Conservation (phyloP, 2,113 vertebrate species). For the Corynorhinus townsendii region DNA sequence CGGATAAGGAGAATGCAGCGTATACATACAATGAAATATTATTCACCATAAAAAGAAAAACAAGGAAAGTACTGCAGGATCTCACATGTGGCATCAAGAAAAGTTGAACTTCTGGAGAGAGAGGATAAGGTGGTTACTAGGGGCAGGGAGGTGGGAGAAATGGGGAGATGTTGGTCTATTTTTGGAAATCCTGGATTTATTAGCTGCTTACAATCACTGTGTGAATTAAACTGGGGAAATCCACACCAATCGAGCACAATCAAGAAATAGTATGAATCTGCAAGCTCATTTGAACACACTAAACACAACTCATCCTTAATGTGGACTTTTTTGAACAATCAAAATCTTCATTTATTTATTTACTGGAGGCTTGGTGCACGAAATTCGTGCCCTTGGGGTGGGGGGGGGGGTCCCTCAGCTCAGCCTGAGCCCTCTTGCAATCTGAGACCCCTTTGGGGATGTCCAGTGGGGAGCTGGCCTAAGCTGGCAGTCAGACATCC, state of each 20-base stretch:
- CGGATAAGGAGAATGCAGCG: too few relatives aligned
- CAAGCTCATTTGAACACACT: background rate
- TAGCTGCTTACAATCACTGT: background rate
- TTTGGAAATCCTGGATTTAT: background rate
- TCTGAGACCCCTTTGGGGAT: too few relatives aligned
- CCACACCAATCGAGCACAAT: rapidly evolving
- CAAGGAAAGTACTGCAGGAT: rapidly evolving
- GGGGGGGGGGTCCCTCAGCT: too few relatives aligned
- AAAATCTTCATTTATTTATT: background rate
- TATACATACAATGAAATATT: rapidly evolving
- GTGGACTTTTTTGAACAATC: background rate
- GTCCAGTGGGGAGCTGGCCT: too few relatives aligned
- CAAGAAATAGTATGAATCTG: rapidly evolving
- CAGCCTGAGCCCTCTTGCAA: too few relatives aligned
- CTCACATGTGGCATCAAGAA: background rate
- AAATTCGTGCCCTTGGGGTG: too few relatives aligned
- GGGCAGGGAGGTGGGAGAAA: background rate
- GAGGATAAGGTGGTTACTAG: background rate
- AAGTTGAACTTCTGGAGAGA: background rate
- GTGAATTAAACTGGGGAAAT: background rate
- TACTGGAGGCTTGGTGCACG: too few relatives aligned
- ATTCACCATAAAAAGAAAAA: background rate
- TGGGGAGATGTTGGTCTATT: background rate
- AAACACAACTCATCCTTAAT: rapidly evolving
- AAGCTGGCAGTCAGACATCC: too few relatives aligned